These are phyloP conservation scores for Heliconius ismenius DNA, from an alignment of 2,888 invertebrate species.

Conservation along the genomic window DNA sequence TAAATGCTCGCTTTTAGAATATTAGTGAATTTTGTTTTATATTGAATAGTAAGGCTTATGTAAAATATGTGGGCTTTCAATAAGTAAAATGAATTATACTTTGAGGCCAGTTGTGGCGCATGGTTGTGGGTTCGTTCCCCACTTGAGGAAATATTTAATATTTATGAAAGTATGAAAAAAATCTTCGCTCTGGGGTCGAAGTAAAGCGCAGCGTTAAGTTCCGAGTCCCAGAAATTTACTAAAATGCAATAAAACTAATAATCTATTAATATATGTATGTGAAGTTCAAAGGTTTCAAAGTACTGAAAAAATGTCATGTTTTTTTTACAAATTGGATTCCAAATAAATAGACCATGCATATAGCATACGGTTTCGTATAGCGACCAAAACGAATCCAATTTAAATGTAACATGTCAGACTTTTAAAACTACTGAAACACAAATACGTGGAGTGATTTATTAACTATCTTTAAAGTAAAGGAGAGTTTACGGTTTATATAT, in stretches of 20 bases:
- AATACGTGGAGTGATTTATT: constrained; percentile 26
- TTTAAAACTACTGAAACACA: constrained; percentile 28
- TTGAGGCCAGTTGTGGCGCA: not conserved
- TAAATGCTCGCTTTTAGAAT: constrained; percentile 22
- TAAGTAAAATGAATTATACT: not conserved
- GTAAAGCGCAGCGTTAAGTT: not conserved
- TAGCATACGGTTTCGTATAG: constrained; percentile 22
- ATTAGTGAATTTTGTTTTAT: constrained; percentile 16
- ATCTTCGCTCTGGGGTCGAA: no score
- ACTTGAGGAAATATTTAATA: no score
- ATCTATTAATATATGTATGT: not conserved
- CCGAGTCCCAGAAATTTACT: not conserved
- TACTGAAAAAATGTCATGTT: not conserved
- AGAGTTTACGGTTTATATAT: not conserved
- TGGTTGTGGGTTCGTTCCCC: no score
- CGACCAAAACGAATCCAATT: constrained; percentile 36
- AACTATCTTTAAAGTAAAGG: not conserved
- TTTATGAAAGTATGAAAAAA: no score
- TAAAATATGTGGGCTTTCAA: not conserved
- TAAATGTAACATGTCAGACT: constrained; percentile 32
- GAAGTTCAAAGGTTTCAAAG: not conserved
- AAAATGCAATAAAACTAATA: not conserved
- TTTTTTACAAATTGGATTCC: constrained; percentile 7
- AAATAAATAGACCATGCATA: constrained; percentile 8
- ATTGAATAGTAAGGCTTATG: not conserved